Base-by-base conservation (phyloP, 2,113 vertebrate species). In the Indri indri region DNA sequence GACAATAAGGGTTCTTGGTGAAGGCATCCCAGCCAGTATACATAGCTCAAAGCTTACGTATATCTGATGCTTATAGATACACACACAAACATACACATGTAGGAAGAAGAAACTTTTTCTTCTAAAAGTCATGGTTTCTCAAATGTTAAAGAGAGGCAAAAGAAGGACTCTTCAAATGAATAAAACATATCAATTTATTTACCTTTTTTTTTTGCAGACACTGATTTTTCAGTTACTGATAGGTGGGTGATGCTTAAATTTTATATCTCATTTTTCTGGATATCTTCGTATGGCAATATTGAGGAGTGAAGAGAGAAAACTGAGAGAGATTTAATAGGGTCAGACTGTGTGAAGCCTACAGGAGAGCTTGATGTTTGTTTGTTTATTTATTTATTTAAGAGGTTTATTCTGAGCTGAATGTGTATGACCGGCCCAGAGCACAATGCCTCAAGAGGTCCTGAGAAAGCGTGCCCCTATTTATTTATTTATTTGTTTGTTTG, bases 11-110 rank as follows among this genome's bases (percentile, higher is more conserved):
- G 7, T 45, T 50, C 2, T 2, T 37, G 16, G 59, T 8, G 57
- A 79, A 14, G 11, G 17, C 18, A 1, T 20, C 40, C 42, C 27
- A 14, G 9, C 40, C 37, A 22, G 16, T 37, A 1, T 11, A 23
- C 3, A 4, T 3, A 14, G 5, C 37, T 27, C 18, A 66, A 25
- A 81, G 23, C 30, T 16, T 20, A n/a, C 20, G 8, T 45, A 25
- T 6, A 40, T 8, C 25, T 23, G 30, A 52, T 37, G 1, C 3
- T 2, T 8, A 7, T 7, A 34, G 7, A 37, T 16, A 63, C 27
- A 74, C 1, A 32, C 6, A 81, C 5, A 76, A 5, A 42, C 18
- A 25, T 6, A 30, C 1, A 22, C 12, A 5, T 2, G n/a, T 0
- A 42, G 18, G n/a, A 30, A 93, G 32, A 47, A 54, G 30, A 66